A percentile compares a stretch with the other conserved stretches of the same genome.
These are phyloP conservation scores for Acrocephalus kingi DNA, from an alignment of 2,113 vertebrate genomes.

Conservation along the genomic window DNA sequence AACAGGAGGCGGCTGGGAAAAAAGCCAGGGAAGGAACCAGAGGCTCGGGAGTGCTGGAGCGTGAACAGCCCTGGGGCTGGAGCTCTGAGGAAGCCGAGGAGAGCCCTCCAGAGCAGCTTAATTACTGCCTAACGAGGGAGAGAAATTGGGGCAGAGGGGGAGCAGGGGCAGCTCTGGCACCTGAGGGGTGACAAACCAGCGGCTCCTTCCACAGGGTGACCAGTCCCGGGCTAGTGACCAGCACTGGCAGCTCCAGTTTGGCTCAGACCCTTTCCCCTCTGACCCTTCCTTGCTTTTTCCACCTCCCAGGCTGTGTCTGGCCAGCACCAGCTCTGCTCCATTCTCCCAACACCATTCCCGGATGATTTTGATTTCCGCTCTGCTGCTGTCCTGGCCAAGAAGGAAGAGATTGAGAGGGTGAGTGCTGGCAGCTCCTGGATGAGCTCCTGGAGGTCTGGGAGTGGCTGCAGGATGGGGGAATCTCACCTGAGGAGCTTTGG, in stretches of 20 bases:
- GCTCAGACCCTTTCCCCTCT: background rate
- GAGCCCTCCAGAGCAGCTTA: background rate
- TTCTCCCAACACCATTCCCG: fast-evolving
- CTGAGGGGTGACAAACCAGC: fast-evolving
- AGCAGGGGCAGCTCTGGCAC: background rate
- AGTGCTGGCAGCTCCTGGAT: fast-evolving
- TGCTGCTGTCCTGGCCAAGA: constrained; percentile 17
- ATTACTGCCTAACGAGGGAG: background rate
- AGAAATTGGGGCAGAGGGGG: background rate
- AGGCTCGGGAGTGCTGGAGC: background rate
- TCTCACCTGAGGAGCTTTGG: background rate
- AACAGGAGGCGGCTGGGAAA: background rate
- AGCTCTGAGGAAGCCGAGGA: background rate
- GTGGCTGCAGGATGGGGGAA: fast-evolving
- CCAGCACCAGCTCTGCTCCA: fast-evolving
- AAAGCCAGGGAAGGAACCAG: background rate
- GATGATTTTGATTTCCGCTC: background rate
- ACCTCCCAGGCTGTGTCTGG: background rate
- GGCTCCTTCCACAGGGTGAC: background rate
- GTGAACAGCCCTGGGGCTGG: background rate
- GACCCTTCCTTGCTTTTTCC: background rate
- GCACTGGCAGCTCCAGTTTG: background rate
- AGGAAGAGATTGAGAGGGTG: constrained; percentile 56
- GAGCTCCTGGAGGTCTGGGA: background rate
- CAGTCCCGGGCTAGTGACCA: background rate